A percentile compares a stretch with the other conserved stretches of the same genome.
These are phyloP conservation scores for Antennarius maculatus DNA, from an alignment of 2,797 vertebrate genomes.

Conservation along the genomic window DNA sequence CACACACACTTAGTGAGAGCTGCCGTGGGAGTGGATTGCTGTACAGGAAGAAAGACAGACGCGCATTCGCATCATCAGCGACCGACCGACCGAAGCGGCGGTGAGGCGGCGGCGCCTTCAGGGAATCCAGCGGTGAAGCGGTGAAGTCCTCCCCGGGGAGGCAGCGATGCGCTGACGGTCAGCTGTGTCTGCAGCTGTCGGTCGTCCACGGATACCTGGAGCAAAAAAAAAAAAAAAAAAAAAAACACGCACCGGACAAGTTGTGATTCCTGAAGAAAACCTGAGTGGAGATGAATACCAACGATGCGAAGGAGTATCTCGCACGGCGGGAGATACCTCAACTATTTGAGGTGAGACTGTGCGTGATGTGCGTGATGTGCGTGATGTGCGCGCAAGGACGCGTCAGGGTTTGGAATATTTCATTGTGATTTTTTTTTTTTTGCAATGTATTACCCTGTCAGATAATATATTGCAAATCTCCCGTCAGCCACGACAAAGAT, in stretches of 20 bases:
- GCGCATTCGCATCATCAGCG: slow-evolving; percentile 47
- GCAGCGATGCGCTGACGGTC: slow-evolving; percentile 70
- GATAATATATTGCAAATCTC: neutral
- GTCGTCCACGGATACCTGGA: slow-evolving; percentile 13
- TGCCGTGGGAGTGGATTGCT: slow-evolving; percentile 27
- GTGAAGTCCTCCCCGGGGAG: slow-evolving; percentile 56
- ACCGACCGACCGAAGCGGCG: slow-evolving; percentile 21
- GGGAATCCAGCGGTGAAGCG: slow-evolving; percentile 53
- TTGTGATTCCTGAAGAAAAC: slow-evolving; percentile 49
- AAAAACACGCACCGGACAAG: slow-evolving; percentile 42
- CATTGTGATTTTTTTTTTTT: neutral
- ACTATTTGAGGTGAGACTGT: slow-evolving; percentile 92
- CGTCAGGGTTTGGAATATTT: neutral
- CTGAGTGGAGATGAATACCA: slow-evolving; percentile 86
- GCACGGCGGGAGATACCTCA: slow-evolving; percentile 94
- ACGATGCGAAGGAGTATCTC: slow-evolving; percentile 96
- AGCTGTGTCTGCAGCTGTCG: slow-evolving; percentile 20
- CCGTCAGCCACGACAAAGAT: neutral
- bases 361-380: neutral
- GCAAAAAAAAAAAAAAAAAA: too few species aligned
- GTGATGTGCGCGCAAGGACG: neutral
- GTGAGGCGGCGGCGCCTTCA: slow-evolving; percentile 58
- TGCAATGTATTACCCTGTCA: too few species aligned
- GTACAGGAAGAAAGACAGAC: slow-evolving; percentile 51
- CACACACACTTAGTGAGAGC: slow-evolving; percentile 22